These are phyloP conservation scores for Ophioninae sp. DNA, from an alignment of 2,888 invertebrate genomes.

Conservation along the genomic window DNA sequence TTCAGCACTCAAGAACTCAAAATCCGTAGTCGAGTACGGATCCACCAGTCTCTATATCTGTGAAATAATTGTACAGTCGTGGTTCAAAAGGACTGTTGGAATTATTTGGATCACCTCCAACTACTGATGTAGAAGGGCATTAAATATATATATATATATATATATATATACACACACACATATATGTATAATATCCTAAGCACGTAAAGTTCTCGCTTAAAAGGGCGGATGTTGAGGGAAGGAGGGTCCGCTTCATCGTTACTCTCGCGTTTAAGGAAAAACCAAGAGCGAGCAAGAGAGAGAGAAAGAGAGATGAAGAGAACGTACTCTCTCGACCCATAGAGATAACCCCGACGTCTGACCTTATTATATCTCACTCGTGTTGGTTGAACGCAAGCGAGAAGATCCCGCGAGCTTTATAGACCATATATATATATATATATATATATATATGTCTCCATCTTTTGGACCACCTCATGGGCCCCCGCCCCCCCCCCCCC, in stretches of 20 bases:
- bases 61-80: conserved; percentile 9
- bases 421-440: conserved; percentile 21
- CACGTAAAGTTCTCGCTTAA: conserved; percentile 23
- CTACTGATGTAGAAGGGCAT: conserved; percentile 29
- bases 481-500: conserved; percentile 7
- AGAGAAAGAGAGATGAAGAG: conserved; percentile 42
- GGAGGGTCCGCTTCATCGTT: conserved; percentile 51
- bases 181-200: conserved; percentile 48
- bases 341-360: conserved; percentile 77
- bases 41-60: conserved; percentile 15
- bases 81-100: conserved; percentile 3
- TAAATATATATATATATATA: conserved; percentile 43
- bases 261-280: conserved; percentile 50
- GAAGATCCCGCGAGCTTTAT: conserved; percentile 39
- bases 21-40: too few relatives aligned
- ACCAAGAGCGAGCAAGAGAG: conserved; percentile 24
- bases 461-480: conserved; percentile 20
- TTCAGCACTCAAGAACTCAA: too few relatives aligned
- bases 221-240: conserved; percentile 38
- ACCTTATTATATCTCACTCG: conserved; percentile 77
- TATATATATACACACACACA: conserved; percentile 32
- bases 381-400: conserved; percentile 52
- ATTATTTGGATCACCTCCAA: conserved; percentile 63
- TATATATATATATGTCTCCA: conserved; percentile 13
- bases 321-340: conserved; percentile 65